Evolutionary conservation across 2,113 vertebrate genomes (phyloP).

Genomic region (Halichoeres trimaculatus): DNA sequence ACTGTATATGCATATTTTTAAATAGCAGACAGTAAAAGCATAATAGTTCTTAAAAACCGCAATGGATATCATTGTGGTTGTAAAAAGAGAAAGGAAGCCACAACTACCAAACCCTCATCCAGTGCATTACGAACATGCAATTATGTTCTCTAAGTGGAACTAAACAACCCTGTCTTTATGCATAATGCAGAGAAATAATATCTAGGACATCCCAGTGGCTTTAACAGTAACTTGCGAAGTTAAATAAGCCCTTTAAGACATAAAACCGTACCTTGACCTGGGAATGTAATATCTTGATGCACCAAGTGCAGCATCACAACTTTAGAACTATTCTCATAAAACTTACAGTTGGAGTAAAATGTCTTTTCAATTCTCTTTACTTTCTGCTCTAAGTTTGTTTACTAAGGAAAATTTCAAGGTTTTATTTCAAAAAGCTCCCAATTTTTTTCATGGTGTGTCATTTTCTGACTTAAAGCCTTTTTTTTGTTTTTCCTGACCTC

Average conservation of each 20-base stretch:
- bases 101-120: background rate
- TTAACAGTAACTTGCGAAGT: background rate
- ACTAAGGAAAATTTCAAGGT: too few species aligned
- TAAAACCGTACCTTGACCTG: background rate
- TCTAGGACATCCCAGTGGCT: background rate
- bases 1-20: background rate
- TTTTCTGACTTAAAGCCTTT: too few species aligned
- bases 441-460: too few species aligned
- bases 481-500: too few species aligned
- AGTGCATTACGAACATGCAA: constrained; percentile 4
- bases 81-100: background rate
- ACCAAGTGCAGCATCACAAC: background rate
- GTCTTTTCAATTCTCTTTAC: background rate
- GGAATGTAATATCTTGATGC: too few species aligned
- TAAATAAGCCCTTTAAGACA: background rate
- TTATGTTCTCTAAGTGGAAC: background rate
- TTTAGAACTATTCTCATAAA: background rate
- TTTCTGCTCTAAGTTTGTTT: too few species aligned
- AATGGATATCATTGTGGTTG: background rate
- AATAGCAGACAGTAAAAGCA: background rate
- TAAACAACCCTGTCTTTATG: background rate
- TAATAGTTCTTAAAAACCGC: background rate
- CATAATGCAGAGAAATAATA: background rate
- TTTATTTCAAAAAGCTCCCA: too few species aligned
- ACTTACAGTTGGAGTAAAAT: background rate